Base-by-base conservation (phyloP, 2,888 invertebrate genomes). In the Aspidiotus destructor region DNA sequence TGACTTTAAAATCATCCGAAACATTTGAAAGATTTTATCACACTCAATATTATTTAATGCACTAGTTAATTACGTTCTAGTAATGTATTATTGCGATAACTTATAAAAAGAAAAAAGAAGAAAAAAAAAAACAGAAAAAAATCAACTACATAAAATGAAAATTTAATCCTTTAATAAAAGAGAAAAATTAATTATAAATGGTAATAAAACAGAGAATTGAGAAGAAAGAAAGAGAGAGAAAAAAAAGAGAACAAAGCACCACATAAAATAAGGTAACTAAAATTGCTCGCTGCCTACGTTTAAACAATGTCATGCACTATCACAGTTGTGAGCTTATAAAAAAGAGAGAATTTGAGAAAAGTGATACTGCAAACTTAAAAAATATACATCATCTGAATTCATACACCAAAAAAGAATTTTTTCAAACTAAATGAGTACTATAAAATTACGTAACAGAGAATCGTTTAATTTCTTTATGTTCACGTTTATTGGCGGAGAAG, bases 231-330 rank as follows among this genome's bases (percentile, higher is more conserved):
- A 55, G 7, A 17, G 10, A 55, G 16, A 10, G 15, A n/a, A 55
- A 15, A 55, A 55, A 55, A 55, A 55, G 9, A 55, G 40, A 58
- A 58, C 10, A 28, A 58, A 58, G 48, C 48, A 48, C 58, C 16
- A 58, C 40, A 28, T 11, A 42, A 61, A 61, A 61, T 41, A 61
- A 42, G 44, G 44, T 44, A 61, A 61, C 41, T 44, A 61, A 41
- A 61, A 42, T 42, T 44, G 61, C 16, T 13, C 15, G 61, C 42
- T 61, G 44, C 41, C 61, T 61, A 61, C 61, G 44, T 61, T 61
- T n/a, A 44, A 61, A 61, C 61, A 61, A 61, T 61, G 61, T 61
- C 61, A 61, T 61, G 61, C n/a, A 42, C 61, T 61, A 61, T 61
- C 61, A 61, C 61, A 61, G 61, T 42, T 61, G 58, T 58, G 58